These are phyloP conservation scores for Nasonia giraulti DNA, from an alignment of 1,140 invertebrate species.

Conservation along the genomic window DNA sequence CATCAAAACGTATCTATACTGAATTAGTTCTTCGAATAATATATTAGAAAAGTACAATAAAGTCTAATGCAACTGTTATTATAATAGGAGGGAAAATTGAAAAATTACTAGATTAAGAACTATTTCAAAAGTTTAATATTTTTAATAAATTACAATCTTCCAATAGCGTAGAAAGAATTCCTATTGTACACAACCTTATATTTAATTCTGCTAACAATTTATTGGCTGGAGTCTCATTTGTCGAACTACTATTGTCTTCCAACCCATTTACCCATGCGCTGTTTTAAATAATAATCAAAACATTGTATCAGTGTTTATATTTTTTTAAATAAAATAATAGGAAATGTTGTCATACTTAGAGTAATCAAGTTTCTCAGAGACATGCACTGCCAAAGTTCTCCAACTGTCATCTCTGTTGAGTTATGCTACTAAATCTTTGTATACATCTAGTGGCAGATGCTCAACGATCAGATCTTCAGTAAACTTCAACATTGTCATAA, in stretches of 20 bases:
- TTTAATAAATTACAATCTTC: constrained; percentile 58
- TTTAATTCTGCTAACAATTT: constrained; percentile 60
- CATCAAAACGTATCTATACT: too few relatives aligned
- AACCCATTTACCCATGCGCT: constrained; percentile 57
- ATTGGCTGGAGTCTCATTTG: constrained; percentile 55
- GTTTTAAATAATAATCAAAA: constrained; percentile 22
- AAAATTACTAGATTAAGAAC: too few relatives aligned
- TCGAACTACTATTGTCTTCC: constrained; percentile 38
- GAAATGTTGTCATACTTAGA: constrained; percentile 52
- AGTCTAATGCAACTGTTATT: too few relatives aligned
- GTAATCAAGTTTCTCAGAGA: constrained; percentile 57
- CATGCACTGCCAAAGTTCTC: constrained; percentile 57
- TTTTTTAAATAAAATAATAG: not conserved
- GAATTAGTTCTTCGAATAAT: too few relatives aligned
- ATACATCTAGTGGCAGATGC: constrained; percentile 54
- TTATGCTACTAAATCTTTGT: constrained; percentile 59
- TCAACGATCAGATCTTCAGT: constrained; percentile 57
- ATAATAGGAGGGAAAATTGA: too few relatives aligned
- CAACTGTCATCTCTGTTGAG: constrained; percentile 59
- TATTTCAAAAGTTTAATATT: constrained; percentile 36
- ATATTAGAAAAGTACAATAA: too few relatives aligned
- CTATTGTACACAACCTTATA: constrained; percentile 62
- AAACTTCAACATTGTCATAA: constrained; percentile 58
- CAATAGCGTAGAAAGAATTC: constrained; percentile 57
- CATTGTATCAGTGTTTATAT: constrained; percentile 19